Base-by-base conservation (phyloP, 2,797 vertebrate genomes). In the Ispidina picta region DNA sequence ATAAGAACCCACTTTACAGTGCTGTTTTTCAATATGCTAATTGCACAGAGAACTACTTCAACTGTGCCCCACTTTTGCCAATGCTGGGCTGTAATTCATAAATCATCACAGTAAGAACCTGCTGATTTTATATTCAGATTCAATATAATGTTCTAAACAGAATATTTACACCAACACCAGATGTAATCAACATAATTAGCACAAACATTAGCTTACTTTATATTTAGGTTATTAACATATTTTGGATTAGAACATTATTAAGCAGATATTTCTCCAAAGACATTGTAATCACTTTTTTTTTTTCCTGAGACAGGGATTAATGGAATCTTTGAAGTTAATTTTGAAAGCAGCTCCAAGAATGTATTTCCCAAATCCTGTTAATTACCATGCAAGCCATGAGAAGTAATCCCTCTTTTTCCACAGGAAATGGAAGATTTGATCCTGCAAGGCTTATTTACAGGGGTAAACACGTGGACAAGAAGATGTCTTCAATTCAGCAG, bases 261-360 rank as follows among this genome's bases (percentile, higher is more conserved):
- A 88, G 54, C 52, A 89, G 71, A 66, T 88, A 88, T 84, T 89
- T 86, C 88, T 97, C 90, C 41, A 48, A 93, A 84, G 66, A 92
- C 89, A 92, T 90, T 94, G 88, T 92, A 92, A 95, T 89, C 85
- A 78, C 37, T 87, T 89, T 77, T 88, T 80, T 84, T 51, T 29
- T 52, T 52, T 29, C 26, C 48, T 60, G 81, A 89, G 88, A 76
- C 68, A 82, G 64, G 72, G 94, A 96, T 96, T 96, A 96, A 92
- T 85, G 68, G 86, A 83, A 90, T 89, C 92, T 95, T 96, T 95
- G 93, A 93, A 96, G 95, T 93, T 93, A 83, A 95, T 95, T 93
- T 92, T 75, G 72, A 94, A 95, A 93, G 83, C 87, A 92, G 54
- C 88, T 96, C 74, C 63, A 95, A 94, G 81, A 93, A 92, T 63